Conservation (phyloP, 2,113 vertebrate species). For the Danionella cerebrum region DNA sequence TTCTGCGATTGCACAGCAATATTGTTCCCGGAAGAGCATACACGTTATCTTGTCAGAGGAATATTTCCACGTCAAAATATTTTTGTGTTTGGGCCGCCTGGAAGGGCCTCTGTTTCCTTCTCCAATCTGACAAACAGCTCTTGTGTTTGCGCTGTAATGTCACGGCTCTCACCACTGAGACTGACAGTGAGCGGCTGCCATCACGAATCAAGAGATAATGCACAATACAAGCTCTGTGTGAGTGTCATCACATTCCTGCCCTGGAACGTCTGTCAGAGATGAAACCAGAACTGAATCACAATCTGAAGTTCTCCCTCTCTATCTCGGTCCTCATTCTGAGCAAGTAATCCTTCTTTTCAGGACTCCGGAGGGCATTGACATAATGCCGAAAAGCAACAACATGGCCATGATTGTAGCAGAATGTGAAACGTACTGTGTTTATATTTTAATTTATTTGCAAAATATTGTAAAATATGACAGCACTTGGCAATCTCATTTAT, state of each 20-base stretch:
- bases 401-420: neutral
- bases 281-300: too few species aligned
- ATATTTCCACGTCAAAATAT: slow-evolving; percentile 37
- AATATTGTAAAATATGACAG: too few species aligned
- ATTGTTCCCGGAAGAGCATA: neutral
- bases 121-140: neutral
- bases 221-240: slow-evolving; percentile 7
- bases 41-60: neutral
- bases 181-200: slow-evolving; percentile 10
- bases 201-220: slow-evolving; percentile 19
- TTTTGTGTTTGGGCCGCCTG: neutral
- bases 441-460: too few species aligned
- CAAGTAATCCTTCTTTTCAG: slow-evolving; percentile 32
- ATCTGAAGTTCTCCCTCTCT: neutral
- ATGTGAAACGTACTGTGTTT: neutral
- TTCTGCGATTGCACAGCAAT: neutral
- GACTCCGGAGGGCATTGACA: slow-evolving; percentile 32
- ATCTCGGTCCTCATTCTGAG: slow-evolving; percentile 24
- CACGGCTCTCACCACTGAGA: neutral
- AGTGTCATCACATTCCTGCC: slow-evolving; percentile 21
- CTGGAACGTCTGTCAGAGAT: neutral
- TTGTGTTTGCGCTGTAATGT: neutral
- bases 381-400: neutral
- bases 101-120: neutral
- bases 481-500: too few species aligned